phyloP scores from a whole-genome alignment of 2,797 vertebrate genomes.

The Echiichthys vipera region DNA sequence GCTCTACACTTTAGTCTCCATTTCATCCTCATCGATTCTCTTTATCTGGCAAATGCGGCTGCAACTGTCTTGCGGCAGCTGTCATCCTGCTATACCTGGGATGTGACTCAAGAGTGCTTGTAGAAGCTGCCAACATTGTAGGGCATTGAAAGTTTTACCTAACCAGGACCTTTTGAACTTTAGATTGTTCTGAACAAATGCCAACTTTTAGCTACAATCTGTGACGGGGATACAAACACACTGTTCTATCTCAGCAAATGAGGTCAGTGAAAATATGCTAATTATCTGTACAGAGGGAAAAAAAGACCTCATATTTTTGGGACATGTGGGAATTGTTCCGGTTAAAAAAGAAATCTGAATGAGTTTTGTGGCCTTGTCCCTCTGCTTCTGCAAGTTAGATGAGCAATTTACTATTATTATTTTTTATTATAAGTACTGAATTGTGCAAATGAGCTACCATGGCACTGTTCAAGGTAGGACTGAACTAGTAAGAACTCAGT shows the following conservation, averaged over 20 bases:
- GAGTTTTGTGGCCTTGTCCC: too few relatives aligned
- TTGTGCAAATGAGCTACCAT: neutral
- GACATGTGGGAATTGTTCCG: neutral
- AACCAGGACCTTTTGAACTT: slow-evolving; percentile 4
- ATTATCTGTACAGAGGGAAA: neutral
- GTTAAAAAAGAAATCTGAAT: neutral
- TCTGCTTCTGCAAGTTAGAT: neutral
- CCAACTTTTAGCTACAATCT: neutral
- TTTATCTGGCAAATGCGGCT: neutral
- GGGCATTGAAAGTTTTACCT: neutral
- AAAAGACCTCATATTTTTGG: neutral
- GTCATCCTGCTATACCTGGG: neutral
- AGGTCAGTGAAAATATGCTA: neutral
- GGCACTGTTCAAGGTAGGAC: neutral
- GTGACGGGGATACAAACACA: neutral
- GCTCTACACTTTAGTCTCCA: neutral
- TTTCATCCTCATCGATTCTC: neutral
- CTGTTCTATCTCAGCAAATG: neutral
- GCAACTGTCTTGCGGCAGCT: neutral
- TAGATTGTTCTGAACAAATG: neutral
- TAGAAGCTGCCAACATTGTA: neutral
- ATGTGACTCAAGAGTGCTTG: neutral
- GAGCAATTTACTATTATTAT: too few relatives aligned
- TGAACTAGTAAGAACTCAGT: neutral
- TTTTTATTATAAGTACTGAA: neutral